Evolutionary conservation across 2,888 invertebrate species (phyloP).

Genomic region (Dolomedes plantarius): DNA sequence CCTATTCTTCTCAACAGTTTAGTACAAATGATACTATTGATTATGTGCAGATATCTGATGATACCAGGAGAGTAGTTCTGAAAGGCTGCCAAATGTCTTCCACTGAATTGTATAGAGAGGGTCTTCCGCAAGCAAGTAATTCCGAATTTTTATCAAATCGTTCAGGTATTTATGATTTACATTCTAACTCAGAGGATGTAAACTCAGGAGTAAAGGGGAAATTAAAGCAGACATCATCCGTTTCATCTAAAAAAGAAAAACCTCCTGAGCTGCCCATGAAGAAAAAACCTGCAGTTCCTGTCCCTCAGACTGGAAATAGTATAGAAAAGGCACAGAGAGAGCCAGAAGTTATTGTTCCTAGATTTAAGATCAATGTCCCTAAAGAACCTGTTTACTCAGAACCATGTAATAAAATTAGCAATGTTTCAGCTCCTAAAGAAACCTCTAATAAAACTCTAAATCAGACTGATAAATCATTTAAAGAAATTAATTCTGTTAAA

Average conservation of each 20-base stretch:
- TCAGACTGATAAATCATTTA: background rate
- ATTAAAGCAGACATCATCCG: background rate
- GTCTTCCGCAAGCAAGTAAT: background rate
- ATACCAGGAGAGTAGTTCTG: background rate
- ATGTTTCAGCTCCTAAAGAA: background rate
- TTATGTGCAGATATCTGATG: background rate
- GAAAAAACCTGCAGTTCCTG: constrained; percentile 41
- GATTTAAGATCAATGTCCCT: constrained; percentile 46
- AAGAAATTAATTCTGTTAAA: background rate
- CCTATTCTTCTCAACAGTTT: background rate
- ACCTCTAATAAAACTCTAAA: constrained; percentile 11
- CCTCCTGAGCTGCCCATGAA: constrained; percentile 55
- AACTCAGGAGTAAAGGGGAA: background rate
- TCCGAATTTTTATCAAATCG: background rate
- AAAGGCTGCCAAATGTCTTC: background rate
- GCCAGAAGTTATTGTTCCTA: constrained; percentile 36
- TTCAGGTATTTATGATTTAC: background rate
- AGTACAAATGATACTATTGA: background rate
- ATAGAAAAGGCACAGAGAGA: background rate
- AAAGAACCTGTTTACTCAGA: constrained; percentile 34
- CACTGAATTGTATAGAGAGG: background rate
- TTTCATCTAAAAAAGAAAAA: constrained; percentile 34
- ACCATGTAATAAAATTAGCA: constrained; percentile 18
- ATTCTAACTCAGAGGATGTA: background rate
- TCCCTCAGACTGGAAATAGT: constrained; percentile 4